Base-by-base conservation (phyloP, 2,113 vertebrate genomes). In the Sardina pilchardus region DNA sequence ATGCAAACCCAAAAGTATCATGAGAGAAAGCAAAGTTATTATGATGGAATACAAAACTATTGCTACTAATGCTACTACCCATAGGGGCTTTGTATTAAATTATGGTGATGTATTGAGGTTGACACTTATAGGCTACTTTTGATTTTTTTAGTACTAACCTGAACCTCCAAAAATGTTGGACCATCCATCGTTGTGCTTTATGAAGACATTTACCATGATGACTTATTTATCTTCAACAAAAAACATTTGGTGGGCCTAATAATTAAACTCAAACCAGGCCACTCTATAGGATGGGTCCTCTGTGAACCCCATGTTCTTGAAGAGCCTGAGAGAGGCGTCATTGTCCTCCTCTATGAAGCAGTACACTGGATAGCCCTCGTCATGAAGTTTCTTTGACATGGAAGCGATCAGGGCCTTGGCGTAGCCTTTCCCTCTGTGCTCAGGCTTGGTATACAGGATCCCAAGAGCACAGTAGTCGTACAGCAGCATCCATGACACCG, bases 331-430 rank as follows among this genome's bases (percentile, higher is more conserved):
- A 42, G 95, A 96, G 2, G 82, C 16, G 0, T 6, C 0, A 39
- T 94, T 95, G n/a, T 91, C 92, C 82, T 94, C 93, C 84, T 94
- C 93, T 39, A 94, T 67, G 45, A 86, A 92, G 86, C 94, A 93
- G 90, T 88, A 95, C 1, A 93, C 90, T 2, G 93, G 95, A 86
- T 87, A 92, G 4, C 92, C 93, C 14, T 89, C 59, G 36, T 87
- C 82, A 24, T 89, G 85, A 16, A 94, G 86, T 63, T 44, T 92
- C 82, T 86, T 91, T 34, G 94, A 90, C 90, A 95, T 86, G 81
- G 44, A 45, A 30, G 83, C 86, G 53, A 94, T 78, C 88, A 95
- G 42, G 16, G 90, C 81, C 89, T 93, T 95, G 82, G 94, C 94
- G 0, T 93, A 94, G 81, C 93, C 93, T 91, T 93, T 94, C 56